Percentiles rank a stretch among this genome's conserved stretches.
phyloP scores from a whole-genome alignment of 2,113 vertebrate genomes.

The Peromyscus maniculatus region DNA sequence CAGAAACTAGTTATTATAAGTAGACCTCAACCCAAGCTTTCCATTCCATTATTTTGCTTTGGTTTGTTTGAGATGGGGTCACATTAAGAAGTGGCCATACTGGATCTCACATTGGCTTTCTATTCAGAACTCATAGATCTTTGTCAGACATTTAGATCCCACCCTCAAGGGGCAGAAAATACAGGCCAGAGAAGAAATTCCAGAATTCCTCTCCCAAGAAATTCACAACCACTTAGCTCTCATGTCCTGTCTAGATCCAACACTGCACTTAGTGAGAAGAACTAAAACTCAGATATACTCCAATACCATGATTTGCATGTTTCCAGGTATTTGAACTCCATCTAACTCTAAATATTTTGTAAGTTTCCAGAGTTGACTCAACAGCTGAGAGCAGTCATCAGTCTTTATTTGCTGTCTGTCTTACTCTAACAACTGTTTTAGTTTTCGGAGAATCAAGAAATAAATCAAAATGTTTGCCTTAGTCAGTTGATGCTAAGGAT shows the following conservation, averaged over 20 bases:
- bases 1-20: not conserved
- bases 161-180: not conserved
- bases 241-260: not conserved
- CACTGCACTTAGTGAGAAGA: not conserved
- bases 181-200: not conserved
- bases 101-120: not conserved
- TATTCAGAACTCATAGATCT: not conserved
- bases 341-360: not conserved
- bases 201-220: not conserved
- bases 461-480: constrained; percentile 13
- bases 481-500: not conserved
- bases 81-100: not conserved
- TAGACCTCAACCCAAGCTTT: not conserved
- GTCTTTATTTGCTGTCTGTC: not conserved
- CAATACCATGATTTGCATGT: not conserved
- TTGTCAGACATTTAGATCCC: not conserved
- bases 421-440: constrained; percentile 15
- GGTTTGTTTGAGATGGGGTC: not conserved
- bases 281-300: too few species aligned
- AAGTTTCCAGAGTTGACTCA: not conserved
- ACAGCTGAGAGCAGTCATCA: not conserved
- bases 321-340: constrained; percentile 12
- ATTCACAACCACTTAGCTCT: too few species aligned
- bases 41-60: not conserved
- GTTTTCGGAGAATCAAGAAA: not conserved